Conservation (phyloP, 2,888 invertebrate genomes). For the Myathropa florea region DNA sequence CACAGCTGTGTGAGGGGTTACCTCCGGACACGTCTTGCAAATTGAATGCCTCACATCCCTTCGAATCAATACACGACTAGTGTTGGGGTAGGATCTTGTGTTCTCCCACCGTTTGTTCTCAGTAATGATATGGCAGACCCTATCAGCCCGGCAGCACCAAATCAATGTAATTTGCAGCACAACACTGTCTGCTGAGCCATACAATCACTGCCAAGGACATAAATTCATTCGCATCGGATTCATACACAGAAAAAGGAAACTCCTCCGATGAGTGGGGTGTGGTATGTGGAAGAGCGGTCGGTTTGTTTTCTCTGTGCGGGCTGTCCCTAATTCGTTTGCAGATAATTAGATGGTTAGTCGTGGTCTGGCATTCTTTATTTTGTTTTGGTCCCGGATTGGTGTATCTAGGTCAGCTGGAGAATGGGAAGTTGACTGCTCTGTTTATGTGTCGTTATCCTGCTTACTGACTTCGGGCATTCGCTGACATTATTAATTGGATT, state of each 20-base stretch:
- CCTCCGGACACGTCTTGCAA: neutral
- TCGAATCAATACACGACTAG: neutral
- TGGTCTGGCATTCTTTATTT: neutral
- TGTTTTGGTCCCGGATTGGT: neutral
- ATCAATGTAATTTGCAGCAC: constrained; percentile 39
- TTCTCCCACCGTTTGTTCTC: neutral
- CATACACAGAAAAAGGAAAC: neutral
- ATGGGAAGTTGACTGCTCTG: constrained; percentile 8
- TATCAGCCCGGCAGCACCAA: constrained; percentile 13
- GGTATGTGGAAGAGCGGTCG: neutral
- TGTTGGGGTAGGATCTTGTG: neutral
- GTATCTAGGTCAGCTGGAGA: neutral
- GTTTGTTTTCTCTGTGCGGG: constrained; percentile 4
- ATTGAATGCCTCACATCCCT: neutral
- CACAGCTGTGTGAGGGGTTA: too few species aligned
- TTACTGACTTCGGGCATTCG: neutral
- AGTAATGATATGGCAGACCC: neutral
- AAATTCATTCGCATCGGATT: constrained; percentile 1
- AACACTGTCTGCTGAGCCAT: constrained; percentile 7
- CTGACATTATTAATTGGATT: constrained; percentile 2
- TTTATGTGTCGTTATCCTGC: constrained; percentile 4
- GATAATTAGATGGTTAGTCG: constrained; percentile 12
- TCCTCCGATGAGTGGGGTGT: too few species aligned
- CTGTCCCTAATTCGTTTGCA: constrained; percentile 14
- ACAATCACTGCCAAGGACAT: constrained; percentile 32